A percentile compares a stretch with the other conserved stretches of the same genome.
Evolutionary conservation across 2,888 invertebrate species (phyloP).

Genomic region (Biston betularia): DNA sequence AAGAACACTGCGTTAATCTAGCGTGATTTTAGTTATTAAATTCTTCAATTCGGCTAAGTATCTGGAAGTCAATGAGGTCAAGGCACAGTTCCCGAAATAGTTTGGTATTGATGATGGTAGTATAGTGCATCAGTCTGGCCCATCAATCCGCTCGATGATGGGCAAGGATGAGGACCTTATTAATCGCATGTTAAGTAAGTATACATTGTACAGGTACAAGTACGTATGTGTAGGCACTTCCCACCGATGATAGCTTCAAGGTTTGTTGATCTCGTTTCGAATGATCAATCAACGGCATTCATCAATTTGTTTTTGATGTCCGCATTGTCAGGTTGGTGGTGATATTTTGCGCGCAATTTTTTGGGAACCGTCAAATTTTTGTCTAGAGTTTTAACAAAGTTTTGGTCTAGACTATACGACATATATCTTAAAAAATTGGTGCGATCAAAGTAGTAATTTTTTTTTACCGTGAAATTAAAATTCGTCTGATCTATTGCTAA

Average conservation of each 20-base stretch:
- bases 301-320: conserved; percentile 3
- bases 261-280: conserved; percentile 32
- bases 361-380: neutral
- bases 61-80: conserved; percentile 36
- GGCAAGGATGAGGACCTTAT: conserved; percentile 11
- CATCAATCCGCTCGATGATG: neutral
- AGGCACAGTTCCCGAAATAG: conserved; percentile 34
- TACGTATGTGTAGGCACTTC: conserved; percentile 11
- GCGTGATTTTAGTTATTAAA: neutral
- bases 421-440: too few relatives aligned
- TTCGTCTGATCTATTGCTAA: too few relatives aligned
- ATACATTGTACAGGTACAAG: neutral
- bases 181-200: neutral
- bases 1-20: neutral
- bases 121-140: neutral
- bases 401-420: neutral
- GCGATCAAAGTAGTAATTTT: too few relatives aligned
- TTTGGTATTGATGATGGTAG: neutral
- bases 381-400: neutral
- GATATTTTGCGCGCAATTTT: conserved; percentile 21
- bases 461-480: too few relatives aligned
- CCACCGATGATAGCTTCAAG: conserved; percentile 32
- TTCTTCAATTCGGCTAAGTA: conserved; percentile 1
- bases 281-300: conserved; percentile 5
- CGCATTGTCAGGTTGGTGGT: neutral